These are phyloP conservation scores for Pachyseris speciosa DNA, from an alignment of 64 coral and sea anemone genomes.

Conservation along the genomic window DNA sequence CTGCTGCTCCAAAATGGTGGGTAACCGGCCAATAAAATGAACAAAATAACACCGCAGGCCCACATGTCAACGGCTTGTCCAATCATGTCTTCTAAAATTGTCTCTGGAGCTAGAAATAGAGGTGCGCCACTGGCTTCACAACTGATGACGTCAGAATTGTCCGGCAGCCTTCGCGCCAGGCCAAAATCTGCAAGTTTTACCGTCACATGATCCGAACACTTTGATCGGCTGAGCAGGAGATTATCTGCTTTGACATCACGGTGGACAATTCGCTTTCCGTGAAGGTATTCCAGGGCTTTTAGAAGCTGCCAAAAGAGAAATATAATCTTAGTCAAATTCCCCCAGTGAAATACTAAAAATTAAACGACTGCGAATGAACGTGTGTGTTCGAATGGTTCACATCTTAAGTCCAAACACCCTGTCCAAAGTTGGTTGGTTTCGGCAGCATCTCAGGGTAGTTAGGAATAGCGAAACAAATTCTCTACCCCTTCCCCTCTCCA, in stretches of 20 bases:
- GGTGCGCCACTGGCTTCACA: constrained; percentile 91
- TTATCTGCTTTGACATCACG: constrained; percentile 95
- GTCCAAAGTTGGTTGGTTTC: too few relatives aligned
- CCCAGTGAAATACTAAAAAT: too few relatives aligned
- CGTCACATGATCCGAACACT: constrained; percentile 32
- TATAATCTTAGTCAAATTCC: neutral
- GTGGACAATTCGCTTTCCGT: constrained; percentile 77
- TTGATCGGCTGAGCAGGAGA: constrained; percentile 65
- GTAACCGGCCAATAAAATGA: constrained; percentile 76
- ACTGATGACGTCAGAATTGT: constrained; percentile 68
- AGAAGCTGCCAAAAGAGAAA: constrained; percentile 56
- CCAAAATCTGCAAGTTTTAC: constrained; percentile 97
- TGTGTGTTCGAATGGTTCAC: too few relatives aligned
- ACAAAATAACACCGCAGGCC: constrained; percentile 90
- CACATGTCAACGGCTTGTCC: constrained; percentile 91
- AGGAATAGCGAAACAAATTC: too few relatives aligned
- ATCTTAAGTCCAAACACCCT: too few relatives aligned
- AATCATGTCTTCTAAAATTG: constrained; percentile 84
- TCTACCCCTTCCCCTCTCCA: too few relatives aligned
- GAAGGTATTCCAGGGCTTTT: constrained; percentile 76
- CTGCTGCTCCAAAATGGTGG: constrained; percentile 95
- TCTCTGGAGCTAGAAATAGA: constrained; percentile 93
- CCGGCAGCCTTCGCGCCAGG: constrained; percentile 73
- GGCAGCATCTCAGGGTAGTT: too few relatives aligned
- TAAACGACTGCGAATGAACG: too few relatives aligned